A percentile compares a stretch with the other conserved stretches of the same genome.
Conservation (phyloP, 2,888 invertebrate genomes). For the Meiosimyza platycephala region DNA sequence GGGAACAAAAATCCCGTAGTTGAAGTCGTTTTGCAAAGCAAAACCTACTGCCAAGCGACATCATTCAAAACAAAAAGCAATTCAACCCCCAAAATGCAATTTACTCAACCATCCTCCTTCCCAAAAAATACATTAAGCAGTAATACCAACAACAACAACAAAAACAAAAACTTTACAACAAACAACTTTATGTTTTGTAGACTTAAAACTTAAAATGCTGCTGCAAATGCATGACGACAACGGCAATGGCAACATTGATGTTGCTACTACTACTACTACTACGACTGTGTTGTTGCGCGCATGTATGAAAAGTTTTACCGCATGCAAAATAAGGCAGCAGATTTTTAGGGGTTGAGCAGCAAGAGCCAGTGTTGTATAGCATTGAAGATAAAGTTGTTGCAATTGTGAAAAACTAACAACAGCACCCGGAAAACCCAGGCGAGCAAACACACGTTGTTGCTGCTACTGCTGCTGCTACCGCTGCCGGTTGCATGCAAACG, state of each 20-base stretch:
- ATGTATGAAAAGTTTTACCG: constrained; percentile 29
- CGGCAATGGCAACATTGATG: background rate
- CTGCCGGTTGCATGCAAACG: constrained; percentile 24
- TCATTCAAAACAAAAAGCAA: too few relatives aligned
- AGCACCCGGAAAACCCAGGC: constrained; percentile 16
- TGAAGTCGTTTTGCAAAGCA: too few relatives aligned
- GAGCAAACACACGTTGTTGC: constrained; percentile 17
- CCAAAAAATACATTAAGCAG: too few relatives aligned
- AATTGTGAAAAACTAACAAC: constrained; percentile 9
- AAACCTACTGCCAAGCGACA: too few relatives aligned
- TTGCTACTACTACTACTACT: constrained; percentile 2
- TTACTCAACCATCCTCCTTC: too few relatives aligned
- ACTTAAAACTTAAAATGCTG: too few relatives aligned
- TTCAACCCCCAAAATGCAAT: too few relatives aligned
- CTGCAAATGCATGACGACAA: background rate
- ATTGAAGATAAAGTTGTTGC: background rate
- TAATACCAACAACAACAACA: too few relatives aligned
- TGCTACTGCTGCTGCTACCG: constrained; percentile 1
- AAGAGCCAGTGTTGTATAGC: background rate
- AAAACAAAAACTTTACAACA: too few relatives aligned
- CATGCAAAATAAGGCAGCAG: constrained; percentile 25
- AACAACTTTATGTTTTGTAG: too few relatives aligned
- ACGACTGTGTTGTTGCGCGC: constrained; percentile 20
- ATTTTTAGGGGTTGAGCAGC: constrained; percentile 15
- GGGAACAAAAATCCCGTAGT: too few relatives aligned